Evolutionary conservation across 2,113 vertebrate species (phyloP).

Genomic region (Ciconia boyciana): DNA sequence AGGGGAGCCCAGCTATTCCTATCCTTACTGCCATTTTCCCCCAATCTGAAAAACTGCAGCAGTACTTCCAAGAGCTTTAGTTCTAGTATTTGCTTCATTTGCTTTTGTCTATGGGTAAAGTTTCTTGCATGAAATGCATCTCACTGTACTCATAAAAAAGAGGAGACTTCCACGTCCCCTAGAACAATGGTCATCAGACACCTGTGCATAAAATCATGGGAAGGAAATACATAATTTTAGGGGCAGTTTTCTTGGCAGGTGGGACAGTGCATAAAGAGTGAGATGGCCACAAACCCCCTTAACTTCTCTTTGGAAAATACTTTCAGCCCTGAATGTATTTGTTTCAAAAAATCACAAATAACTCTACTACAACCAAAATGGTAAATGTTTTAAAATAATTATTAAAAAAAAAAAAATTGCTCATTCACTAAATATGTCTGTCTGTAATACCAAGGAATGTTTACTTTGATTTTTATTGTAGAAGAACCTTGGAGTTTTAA

Average conservation of each 20-base stretch:
- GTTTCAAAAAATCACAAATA: neutral
- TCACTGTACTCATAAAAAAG: neutral
- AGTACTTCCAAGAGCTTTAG: neutral
- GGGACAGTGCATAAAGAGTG: neutral
- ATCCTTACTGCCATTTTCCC: neutral
- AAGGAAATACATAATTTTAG: neutral
- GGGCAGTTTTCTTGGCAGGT: neutral
- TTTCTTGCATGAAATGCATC: neutral
- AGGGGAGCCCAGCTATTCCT: neutral
- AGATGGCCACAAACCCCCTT: neutral
- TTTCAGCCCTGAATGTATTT: neutral
- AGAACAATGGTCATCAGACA: neutral
- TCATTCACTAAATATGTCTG: neutral
- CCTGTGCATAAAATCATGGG: neutral
- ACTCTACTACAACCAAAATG: neutral
- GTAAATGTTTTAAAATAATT: neutral
- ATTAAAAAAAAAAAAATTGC: no score
- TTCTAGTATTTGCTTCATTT: neutral
- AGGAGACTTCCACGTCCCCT: fast-evolving
- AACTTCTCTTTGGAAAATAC: neutral
- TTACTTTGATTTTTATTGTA: neutral
- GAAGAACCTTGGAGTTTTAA: neutral
- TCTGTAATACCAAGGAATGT: neutral
- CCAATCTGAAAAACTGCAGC: neutral
- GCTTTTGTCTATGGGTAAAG: neutral